Evolutionary conservation across 1,140 invertebrate species (phyloP).

Genomic region (Pissodes strobi): DNA sequence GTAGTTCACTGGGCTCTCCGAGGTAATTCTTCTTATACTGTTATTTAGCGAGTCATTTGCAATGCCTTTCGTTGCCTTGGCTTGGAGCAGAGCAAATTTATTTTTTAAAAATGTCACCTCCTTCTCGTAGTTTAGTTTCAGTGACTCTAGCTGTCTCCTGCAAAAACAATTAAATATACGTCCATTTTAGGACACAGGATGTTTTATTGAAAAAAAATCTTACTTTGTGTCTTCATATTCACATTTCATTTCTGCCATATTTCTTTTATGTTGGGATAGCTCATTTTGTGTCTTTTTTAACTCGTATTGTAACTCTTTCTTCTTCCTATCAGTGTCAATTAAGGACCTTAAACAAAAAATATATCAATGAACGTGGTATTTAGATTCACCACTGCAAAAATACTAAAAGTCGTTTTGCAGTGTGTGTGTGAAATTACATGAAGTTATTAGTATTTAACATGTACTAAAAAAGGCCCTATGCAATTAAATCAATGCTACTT

Average conservation of each 20-base stretch:
- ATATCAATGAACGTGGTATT: too few relatives aligned
- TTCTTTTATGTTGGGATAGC: conserved; percentile 35
- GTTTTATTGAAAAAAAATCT: too few relatives aligned
- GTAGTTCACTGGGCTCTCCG: conserved; percentile 40
- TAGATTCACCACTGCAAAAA: too few relatives aligned
- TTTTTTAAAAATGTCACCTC: conserved; percentile 41
- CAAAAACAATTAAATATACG: conserved; percentile 14
- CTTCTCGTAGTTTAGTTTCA: conserved; percentile 36
- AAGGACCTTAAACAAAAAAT: conserved; percentile 34
- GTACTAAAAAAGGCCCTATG: not conserved
- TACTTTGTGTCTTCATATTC: conserved; percentile 35
- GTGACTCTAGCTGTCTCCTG: conserved; percentile 29
- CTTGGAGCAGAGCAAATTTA: conserved; percentile 34
- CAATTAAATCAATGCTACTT: not conserved
- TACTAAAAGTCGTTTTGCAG: too few relatives aligned
- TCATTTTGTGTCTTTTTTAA: conserved; percentile 37
- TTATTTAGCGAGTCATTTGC: conserved; percentile 19
- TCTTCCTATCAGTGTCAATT: conserved; percentile 37
- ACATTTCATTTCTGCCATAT: conserved; percentile 25
- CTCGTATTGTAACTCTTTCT: conserved; percentile 30
- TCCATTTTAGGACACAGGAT: conserved; percentile 24
- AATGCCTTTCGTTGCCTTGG: not conserved
- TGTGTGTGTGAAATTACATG: too few relatives aligned
- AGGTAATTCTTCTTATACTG: conserved; percentile 39
- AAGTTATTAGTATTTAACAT: not conserved